Conservation (phyloP, 2,888 invertebrate species). For the Lepidocyrtoides sp. region DNA sequence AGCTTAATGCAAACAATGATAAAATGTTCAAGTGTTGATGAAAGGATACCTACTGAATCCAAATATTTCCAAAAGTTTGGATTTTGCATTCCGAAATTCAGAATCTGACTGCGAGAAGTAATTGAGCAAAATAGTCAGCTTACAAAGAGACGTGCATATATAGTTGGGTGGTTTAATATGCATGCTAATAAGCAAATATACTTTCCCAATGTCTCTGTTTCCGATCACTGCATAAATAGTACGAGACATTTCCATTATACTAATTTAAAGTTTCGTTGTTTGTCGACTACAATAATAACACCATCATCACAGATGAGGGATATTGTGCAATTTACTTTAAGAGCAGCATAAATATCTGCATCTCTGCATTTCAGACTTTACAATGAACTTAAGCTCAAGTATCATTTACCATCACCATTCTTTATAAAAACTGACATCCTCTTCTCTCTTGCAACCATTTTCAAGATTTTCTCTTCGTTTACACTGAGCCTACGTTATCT, state of each 20-base stretch:
- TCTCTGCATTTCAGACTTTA: conserved; percentile 5
- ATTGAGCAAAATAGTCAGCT: conserved; percentile 31
- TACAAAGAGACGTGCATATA: not conserved
- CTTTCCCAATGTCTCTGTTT: conserved; percentile 27
- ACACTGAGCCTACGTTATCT: conserved; percentile 1
- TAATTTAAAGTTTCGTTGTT: conserved; percentile 62
- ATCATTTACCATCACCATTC: not conserved
- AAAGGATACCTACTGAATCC: conserved; percentile 31
- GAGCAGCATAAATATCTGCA: not conserved
- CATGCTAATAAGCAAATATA: not conserved
- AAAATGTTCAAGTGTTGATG: conserved; percentile 30
- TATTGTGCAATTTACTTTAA: conserved; percentile 38
- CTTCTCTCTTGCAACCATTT: conserved; percentile 4
- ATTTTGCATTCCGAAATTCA: too few relatives aligned
- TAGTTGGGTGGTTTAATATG: not conserved
- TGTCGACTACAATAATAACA: conserved; percentile 8
- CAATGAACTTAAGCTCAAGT: conserved; percentile 8
- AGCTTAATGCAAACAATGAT: conserved; percentile 1
- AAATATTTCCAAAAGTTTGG: conserved; percentile 37
- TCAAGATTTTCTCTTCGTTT: conserved; percentile 21
- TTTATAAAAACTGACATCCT: conserved; percentile 13
- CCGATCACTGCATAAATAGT: conserved; percentile 64
- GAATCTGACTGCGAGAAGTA: conserved; percentile 62
- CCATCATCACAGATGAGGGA: conserved; percentile 24
- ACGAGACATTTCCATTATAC: conserved; percentile 75